phyloP scores from a whole-genome alignment of 2,888 invertebrate genomes.

The Drosophila ochracea region DNA sequence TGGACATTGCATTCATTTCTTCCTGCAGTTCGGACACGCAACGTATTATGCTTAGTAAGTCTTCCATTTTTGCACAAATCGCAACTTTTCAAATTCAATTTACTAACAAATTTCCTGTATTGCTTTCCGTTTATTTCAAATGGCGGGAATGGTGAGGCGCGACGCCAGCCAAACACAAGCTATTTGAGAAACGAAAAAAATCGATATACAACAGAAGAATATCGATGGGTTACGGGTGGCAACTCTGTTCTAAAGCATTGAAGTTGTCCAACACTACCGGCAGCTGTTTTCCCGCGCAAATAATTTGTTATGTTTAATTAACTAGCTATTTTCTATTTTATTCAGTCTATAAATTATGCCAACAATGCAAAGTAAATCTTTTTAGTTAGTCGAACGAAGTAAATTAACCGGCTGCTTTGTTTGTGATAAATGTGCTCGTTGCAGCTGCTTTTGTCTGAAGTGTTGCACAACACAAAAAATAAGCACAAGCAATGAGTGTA shows the following conservation, averaged over 20 bases:
- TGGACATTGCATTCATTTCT: conserved; percentile 49
- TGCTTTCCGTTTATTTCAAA: conserved; percentile 62
- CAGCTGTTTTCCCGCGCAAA: conserved; percentile 66
- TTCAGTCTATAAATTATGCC: background rate
- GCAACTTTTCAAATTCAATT: conserved; percentile 11
- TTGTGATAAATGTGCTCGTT: conserved; percentile 45
- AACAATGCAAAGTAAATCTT: background rate
- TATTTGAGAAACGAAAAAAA: conserved; percentile 26
- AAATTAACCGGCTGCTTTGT: conserved; percentile 19
- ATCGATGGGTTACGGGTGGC: conserved; percentile 29
- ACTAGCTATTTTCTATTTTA: background rate
- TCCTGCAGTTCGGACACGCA: conserved; percentile 37
- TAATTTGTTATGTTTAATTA: conserved; percentile 14
- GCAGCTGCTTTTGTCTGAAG: conserved; percentile 52
- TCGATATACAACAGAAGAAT: conserved; percentile 16
- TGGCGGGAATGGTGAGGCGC: conserved; percentile 69
- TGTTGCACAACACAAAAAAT: conserved; percentile 32
- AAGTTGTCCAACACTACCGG: conserved; percentile 31
- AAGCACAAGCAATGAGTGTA: background rate
- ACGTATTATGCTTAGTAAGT: conserved; percentile 61
- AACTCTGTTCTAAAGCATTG: conserved; percentile 8
- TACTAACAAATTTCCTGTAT: background rate
- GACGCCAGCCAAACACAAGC: conserved; percentile 47
- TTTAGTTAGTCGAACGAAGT: conserved; percentile 5
- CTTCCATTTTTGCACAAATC: conserved; percentile 68